These are phyloP conservation scores for Catharus fuscescens DNA, from an alignment of 2,113 vertebrate species.

Conservation along the genomic window DNA sequence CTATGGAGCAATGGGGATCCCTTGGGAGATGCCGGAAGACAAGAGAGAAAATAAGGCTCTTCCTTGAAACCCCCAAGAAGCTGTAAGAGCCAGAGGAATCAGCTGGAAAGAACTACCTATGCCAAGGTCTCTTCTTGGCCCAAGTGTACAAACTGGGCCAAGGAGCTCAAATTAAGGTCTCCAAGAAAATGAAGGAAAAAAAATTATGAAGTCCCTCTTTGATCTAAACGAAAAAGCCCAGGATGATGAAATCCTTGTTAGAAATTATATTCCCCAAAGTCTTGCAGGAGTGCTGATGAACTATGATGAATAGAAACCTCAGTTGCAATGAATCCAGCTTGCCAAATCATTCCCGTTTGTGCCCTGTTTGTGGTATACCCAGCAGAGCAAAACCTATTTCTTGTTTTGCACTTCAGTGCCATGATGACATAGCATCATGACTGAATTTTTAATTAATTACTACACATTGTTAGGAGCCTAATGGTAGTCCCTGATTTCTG, in stretches of 20 bases:
- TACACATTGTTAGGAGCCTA: neutral
- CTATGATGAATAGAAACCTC: neutral
- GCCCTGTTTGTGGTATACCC: neutral
- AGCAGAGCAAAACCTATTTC: neutral
- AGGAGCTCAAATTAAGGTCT: neutral
- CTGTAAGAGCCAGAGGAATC: neutral
- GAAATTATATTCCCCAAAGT: neutral
- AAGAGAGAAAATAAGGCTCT: neutral
- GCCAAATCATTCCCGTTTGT: neutral
- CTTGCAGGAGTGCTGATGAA: neutral
- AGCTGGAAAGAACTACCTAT: neutral
- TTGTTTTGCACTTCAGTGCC: neutral
- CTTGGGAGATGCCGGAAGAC: neutral
- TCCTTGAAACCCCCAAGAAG: neutral
- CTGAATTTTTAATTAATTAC: neutral
- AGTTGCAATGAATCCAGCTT: neutral
- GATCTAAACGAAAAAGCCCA: neutral
- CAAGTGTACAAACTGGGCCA: neutral
- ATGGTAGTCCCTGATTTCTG: neutral
- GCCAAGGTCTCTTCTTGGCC: neutral
- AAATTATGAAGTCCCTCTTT: neutral
- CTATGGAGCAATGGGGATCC: neutral
- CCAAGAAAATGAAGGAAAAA: neutral
- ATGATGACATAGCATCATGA: neutral
- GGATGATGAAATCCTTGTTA: neutral